Evolutionary conservation across 2,113 vertebrate species (phyloP).

Genomic region (Xyliphius kryptos): DNA sequence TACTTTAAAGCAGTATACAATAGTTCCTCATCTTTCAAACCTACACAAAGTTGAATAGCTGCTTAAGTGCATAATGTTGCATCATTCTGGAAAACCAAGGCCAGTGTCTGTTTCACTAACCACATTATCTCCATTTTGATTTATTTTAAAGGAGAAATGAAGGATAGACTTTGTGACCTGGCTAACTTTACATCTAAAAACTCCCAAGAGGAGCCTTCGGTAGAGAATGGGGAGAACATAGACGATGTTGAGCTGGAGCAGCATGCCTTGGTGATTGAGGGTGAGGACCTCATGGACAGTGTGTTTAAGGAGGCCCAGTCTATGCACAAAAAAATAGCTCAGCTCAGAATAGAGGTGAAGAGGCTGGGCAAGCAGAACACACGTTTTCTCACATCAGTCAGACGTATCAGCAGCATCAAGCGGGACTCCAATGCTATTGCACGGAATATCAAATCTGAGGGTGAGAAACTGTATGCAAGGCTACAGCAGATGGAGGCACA

Average conservation of each 20-base stretch:
- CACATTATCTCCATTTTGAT: too few relatives aligned
- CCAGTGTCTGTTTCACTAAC: too few relatives aligned
- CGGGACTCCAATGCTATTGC: slow-evolving; percentile 85
- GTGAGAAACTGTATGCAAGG: slow-evolving; percentile 76
- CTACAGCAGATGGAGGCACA: slow-evolving; percentile 69
- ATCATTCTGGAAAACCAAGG: too few relatives aligned
- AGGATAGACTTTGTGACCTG: slow-evolving; percentile 80
- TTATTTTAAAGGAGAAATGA: too few relatives aligned
- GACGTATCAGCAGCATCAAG: slow-evolving; percentile 95
- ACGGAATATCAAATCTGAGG: slow-evolving; percentile 80
- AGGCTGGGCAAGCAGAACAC: slow-evolving; percentile 86
- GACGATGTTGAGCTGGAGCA: slow-evolving; percentile 42
- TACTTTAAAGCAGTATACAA: too few relatives aligned
- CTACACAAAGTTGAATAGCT: too few relatives aligned
- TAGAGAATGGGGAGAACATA: too few relatives aligned
- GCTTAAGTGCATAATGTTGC: too few relatives aligned
- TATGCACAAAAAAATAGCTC: slow-evolving; percentile 74
- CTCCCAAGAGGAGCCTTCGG: slow-evolving; percentile 43
- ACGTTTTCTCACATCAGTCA: slow-evolving; percentile 91
- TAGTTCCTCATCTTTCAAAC: too few relatives aligned
- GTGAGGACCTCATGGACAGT: slow-evolving; percentile 72
- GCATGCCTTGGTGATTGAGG: slow-evolving; percentile 70
- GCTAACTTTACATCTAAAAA: slow-evolving; percentile 54
- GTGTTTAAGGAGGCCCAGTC: slow-evolving; percentile 75
- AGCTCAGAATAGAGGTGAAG: slow-evolving; percentile 75